phyloP scores from a whole-genome alignment of 2,888 invertebrate genomes.

The Phragmatobia fuliginosa region DNA sequence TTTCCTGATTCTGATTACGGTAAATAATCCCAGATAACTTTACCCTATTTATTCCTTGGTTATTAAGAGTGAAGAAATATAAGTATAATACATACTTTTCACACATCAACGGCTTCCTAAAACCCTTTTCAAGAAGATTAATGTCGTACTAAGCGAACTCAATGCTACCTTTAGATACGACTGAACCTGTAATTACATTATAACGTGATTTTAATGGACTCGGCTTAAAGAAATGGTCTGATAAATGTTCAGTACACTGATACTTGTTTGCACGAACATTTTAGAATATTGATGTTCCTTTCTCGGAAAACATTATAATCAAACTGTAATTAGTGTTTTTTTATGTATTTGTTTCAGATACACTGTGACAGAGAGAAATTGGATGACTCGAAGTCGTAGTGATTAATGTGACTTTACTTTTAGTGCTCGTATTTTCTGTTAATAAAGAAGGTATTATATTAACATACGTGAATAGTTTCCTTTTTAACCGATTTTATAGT shows the following conservation, averaged over 20 bases:
- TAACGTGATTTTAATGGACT: constrained; percentile 54
- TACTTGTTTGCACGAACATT: background rate
- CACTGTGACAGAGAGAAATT: background rate
- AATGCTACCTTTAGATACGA: constrained; percentile 24
- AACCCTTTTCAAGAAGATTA: constrained; percentile 52
- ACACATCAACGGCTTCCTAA: constrained; percentile 30
- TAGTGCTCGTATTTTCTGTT: background rate
- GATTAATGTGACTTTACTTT: background rate
- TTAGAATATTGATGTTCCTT: background rate
- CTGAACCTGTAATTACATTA: constrained; percentile 45
- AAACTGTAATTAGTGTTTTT: background rate
- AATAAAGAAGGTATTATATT: background rate
- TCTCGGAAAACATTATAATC: background rate
- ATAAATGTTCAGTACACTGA: constrained; percentile 16
- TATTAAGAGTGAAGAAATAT: background rate
- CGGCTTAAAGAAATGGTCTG: constrained; percentile 27
- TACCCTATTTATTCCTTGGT: background rate
- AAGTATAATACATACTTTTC: constrained; percentile 10
- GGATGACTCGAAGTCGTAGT: background rate
- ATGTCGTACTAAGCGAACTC: constrained; percentile 38
- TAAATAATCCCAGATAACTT: background rate
- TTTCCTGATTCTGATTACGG: background rate
- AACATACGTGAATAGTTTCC: no score
- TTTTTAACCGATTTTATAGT: no score
- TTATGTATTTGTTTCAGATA: background rate